These are phyloP conservation scores for Cephus cinctus DNA, from an alignment of 1,140 invertebrate species.

Conservation along the genomic window DNA sequence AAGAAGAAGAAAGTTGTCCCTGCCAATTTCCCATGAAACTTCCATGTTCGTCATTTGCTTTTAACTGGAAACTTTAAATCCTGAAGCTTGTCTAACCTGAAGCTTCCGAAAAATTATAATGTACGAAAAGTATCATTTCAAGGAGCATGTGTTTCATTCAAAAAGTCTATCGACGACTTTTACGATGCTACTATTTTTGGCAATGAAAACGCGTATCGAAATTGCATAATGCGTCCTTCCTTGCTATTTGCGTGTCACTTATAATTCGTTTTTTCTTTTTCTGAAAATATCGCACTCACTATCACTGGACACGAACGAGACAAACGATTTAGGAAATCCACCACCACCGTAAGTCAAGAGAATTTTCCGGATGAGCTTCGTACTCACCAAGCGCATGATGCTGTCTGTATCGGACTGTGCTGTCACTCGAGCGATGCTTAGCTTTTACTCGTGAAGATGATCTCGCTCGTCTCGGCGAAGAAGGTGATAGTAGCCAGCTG, in stretches of 20 bases:
- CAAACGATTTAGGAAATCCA: not conserved
- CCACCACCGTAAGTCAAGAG: not conserved
- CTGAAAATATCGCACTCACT: no score
- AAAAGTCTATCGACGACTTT: not conserved
- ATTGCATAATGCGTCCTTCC: slow-evolving; percentile 13
- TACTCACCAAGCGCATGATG: slow-evolving; percentile 47
- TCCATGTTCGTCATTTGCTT: not conserved
- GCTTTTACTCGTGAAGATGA: slow-evolving; percentile 41
- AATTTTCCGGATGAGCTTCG: slow-evolving; percentile 17
- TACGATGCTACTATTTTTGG: no score
- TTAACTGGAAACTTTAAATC: not conserved
- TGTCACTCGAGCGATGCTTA: slow-evolving; percentile 23
- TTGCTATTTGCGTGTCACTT: not conserved
- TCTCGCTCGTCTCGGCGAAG: slow-evolving; percentile 18
- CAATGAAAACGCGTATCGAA: slow-evolving; percentile 1
- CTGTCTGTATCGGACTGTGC: slow-evolving; percentile 40
- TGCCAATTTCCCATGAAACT: slow-evolving; percentile 23
- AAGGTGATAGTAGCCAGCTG: no score
- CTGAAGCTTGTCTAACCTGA: not conserved
- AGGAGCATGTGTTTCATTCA: slow-evolving; percentile 15
- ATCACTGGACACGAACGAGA: no score
- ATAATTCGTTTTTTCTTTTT: not conserved
- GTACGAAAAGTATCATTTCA: not conserved
- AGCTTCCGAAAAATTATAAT: not conserved
- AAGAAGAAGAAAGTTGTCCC: slow-evolving; percentile 35